Base-by-base conservation (phyloP, 2,797 vertebrate species). In the Chaetophractus vellerosus region DNA sequence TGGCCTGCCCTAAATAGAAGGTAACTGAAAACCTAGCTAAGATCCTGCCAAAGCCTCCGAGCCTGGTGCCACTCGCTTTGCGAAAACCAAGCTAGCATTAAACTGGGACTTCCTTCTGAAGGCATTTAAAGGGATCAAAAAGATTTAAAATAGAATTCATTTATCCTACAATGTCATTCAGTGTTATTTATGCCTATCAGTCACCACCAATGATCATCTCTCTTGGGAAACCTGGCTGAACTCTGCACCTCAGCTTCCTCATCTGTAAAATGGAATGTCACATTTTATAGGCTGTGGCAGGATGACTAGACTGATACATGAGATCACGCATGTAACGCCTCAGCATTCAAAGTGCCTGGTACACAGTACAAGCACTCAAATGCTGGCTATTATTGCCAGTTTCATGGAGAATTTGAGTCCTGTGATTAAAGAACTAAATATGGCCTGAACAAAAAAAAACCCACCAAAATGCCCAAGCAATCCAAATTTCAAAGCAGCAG, bases 401-500 rank as follows among this genome's bases (percentile, higher is more conserved):
- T 80, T 72, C 31, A 10, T 5, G 12, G 45, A 80, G 36, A 78
- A 48, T 31, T 26, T 68, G 45, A 87, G 57, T 64, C 82, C 45
- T 76, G 15, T 66, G 52, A 63, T 19, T 55, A 63, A 74, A 38
- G 48, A n/a, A 90, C n/a, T 28, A 83, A 79, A 55, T 21, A 48
- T 6, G 23, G 31, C 75, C 52, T 55, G 6, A 55, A 36, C 21
- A 63, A 76, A 61, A 92, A 31, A 80, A 11, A 3, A 28, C 26
- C 41, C 33, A n/a, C n/a, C n/a, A 38, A 31, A 66, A 52, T 7
- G 55, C 52, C 31, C 16, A 50, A 72, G 68, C 55, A 61, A 66
- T 48, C 72, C 38, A 45, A 84, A 78, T 57, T 64, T 94, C 38
- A 81, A 48, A 85, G 69, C 41, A 90, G 48, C 31, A 26, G 59